Conservation (phyloP, 37 sponge, comb jelly and placozoan genomes). For the Crambe crambe region DNA sequence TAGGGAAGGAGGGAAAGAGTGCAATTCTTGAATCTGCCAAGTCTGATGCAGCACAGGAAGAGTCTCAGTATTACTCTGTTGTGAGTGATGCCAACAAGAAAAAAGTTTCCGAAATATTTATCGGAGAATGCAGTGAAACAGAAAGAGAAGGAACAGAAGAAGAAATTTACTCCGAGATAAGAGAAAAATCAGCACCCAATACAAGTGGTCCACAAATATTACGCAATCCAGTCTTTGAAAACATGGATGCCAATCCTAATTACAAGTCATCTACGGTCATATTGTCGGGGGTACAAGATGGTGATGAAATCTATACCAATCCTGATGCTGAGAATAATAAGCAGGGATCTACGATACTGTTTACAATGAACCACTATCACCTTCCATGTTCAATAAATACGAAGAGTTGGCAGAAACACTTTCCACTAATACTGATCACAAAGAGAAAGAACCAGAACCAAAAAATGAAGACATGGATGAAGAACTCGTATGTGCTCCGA, state of each 20-base stretch:
- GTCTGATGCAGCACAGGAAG: neutral
- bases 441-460: neutral
- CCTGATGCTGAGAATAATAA: neutral
- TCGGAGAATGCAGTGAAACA: too few species aligned
- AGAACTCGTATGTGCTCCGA: slow-evolving; percentile 1
- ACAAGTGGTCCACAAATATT: neutral
- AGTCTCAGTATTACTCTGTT: neutral
- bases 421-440: too few species aligned
- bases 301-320: neutral
- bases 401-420: too few species aligned
- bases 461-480: neutral
- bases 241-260: neutral
- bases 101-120: too few species aligned
- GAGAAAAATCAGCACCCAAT: neutral
- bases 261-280: neutral
- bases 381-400: neutral
- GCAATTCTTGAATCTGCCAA: neutral
- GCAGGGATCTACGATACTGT: neutral
- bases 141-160: neutral
- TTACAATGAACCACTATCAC: slow-evolving; percentile 30
- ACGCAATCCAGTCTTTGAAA: neutral
- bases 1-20: neutral
- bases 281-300: neutral
- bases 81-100: too few species aligned
- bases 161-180: neutral